Conservation (phyloP, 1,140 invertebrate genomes). For the Octopus bimaculoides region DNA sequence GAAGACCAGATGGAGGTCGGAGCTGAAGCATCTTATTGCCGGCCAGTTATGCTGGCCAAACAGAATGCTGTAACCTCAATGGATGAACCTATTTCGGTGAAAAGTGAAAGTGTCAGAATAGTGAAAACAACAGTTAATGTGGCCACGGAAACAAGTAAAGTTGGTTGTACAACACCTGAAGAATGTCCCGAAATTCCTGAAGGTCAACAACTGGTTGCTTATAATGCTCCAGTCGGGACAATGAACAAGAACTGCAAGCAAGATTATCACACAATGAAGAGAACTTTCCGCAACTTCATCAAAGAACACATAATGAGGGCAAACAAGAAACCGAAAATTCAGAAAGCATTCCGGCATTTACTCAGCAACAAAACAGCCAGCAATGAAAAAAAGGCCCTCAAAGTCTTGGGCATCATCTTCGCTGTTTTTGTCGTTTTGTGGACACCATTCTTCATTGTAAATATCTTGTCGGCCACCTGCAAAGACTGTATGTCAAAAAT, state of each 20-base stretch:
- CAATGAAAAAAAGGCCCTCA: conserved; percentile 54
- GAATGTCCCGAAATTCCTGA: neutral
- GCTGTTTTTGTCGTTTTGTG: conserved; percentile 53
- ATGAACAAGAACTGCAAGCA: conserved; percentile 7
- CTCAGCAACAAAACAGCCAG: conserved; percentile 45
- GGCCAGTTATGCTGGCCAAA: neutral
- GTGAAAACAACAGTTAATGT: neutral
- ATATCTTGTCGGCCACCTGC: conserved; percentile 50
- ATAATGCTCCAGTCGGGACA: neutral
- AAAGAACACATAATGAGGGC: neutral
- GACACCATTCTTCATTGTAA: conserved; percentile 57
- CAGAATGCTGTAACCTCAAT: neutral
- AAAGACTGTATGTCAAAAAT: conserved; percentile 33
- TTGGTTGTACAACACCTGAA: neutral
- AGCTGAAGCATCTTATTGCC: conserved; percentile 3
- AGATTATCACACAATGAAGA: conserved; percentile 7
- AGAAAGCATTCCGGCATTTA: conserved; percentile 28
- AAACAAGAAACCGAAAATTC: conserved; percentile 12
- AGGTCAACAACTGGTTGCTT: neutral
- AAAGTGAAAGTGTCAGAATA: neutral
- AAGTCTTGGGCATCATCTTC: conserved; percentile 57
- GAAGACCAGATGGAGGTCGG: conserved; percentile 17
- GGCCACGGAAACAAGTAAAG: neutral
- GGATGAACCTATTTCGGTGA: neutral
- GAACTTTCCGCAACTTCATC: conserved; percentile 8